Conservation (phyloP, 1,140 invertebrate species). For the Potamilus streckersoni region DNA sequence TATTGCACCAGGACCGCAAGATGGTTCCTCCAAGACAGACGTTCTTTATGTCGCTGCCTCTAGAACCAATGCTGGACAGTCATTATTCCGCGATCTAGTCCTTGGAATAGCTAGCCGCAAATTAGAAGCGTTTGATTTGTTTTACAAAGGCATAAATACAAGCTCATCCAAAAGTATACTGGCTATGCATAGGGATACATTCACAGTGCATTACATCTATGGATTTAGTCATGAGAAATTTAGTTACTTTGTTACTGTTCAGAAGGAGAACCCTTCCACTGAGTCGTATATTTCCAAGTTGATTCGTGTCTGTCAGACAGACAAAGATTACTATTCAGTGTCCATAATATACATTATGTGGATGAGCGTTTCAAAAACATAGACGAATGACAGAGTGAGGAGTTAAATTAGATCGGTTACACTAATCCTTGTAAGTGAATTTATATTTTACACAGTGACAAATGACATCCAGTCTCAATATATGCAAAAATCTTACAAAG, state of each 20-base stretch:
- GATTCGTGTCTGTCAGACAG: constrained; percentile 95
- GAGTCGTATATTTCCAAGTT: constrained; percentile 95
- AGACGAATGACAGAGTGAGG: too few relatives aligned
- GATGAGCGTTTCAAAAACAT: too few relatives aligned
- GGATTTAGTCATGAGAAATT: constrained; percentile 96
- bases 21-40: constrained; percentile 77
- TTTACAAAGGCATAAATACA: constrained; percentile 65
- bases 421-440: too few relatives aligned
- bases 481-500: too few relatives aligned
- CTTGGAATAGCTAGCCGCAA: constrained; percentile 93
- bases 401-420: too few relatives aligned
- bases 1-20: constrained; percentile 91
- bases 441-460: too few relatives aligned
- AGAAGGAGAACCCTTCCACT: constrained; percentile 81
- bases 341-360: too few relatives aligned
- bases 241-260: constrained; percentile 96
- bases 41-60: constrained; percentile 98
- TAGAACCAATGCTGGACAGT: constrained; percentile 91
- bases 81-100: constrained; percentile 85
- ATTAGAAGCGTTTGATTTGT: constrained; percentile 91
- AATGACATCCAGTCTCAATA: too few relatives aligned
- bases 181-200: constrained; percentile 44
- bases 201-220: constrained; percentile 91
- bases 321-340: too few relatives aligned
- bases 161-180: constrained; percentile 29